Conservation (phyloP, 2,797 vertebrate genomes). For the Enteromius thamalakanensis region DNA sequence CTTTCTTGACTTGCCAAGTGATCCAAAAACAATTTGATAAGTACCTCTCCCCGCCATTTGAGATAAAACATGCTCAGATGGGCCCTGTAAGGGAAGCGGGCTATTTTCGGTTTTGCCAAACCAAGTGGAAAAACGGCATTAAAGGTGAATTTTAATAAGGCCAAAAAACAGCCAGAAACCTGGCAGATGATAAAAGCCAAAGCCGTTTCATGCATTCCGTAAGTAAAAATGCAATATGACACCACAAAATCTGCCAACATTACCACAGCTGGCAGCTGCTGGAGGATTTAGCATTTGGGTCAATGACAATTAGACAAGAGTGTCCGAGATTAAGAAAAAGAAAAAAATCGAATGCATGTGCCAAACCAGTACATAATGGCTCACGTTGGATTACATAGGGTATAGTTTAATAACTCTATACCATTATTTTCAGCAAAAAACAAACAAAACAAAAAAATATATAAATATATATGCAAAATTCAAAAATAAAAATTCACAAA, state of each 20-base stretch:
- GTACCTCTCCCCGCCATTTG: constrained; percentile 9
- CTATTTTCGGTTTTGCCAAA: constrained; percentile 55
- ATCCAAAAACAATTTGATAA: constrained; percentile 51
- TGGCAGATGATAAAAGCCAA: constrained; percentile 38
- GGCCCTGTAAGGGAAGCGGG: constrained; percentile 40
- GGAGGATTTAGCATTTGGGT: constrained; percentile 10
- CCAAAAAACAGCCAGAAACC: constrained; percentile 28
- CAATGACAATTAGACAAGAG: constrained; percentile 12
- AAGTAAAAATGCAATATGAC: constrained; percentile 12
- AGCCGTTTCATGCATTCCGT: constrained; percentile 7
- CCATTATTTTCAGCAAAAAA: no score
- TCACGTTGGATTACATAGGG: not conserved
- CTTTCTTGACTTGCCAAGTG: constrained; percentile 46
- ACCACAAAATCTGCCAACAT: not conserved
- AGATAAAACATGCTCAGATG: constrained; percentile 25
- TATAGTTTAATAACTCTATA: not conserved
- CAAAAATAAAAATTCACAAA: no score
- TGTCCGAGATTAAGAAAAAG: not conserved
- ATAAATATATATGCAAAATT: no score
- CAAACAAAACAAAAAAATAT: no score
- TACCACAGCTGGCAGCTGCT: constrained; percentile 9
- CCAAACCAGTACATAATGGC: not conserved
- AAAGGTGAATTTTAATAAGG: constrained; percentile 47
- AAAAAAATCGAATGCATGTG: not conserved
- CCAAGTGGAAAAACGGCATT: constrained; percentile 46